These are phyloP conservation scores for Coptodon rendalli DNA, from an alignment of 2,113 vertebrate genomes.

Conservation along the genomic window DNA sequence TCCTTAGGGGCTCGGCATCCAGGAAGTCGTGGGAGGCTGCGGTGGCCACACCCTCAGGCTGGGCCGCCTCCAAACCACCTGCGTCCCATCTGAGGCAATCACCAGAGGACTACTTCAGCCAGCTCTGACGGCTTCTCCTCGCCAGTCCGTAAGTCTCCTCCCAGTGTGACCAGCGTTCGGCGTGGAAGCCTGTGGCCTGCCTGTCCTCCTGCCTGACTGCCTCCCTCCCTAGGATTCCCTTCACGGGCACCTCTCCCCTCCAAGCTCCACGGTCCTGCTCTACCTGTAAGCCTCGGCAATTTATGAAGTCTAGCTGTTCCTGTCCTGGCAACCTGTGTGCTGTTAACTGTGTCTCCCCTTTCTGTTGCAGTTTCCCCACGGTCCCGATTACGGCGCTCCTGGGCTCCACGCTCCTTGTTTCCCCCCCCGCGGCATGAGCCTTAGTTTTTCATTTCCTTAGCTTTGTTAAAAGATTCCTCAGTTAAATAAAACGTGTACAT, in stretches of 20 bases:
- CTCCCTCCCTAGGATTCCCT: neutral
- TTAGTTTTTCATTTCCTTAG: too few species aligned
- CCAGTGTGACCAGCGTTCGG: fast-evolving
- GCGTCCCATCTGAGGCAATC: neutral
- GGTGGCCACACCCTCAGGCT: neutral
- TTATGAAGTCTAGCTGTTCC: neutral
- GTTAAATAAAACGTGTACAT: too few species aligned
- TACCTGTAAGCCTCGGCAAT: neutral
- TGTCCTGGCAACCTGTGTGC: fast-evolving
- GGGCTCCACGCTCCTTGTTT: too few species aligned
- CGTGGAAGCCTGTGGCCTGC: neutral
- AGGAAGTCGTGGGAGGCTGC: neutral
- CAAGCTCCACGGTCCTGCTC: fast-evolving
- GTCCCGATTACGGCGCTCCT: too few species aligned
- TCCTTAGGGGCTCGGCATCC: neutral
- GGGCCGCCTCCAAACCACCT: fast-evolving
- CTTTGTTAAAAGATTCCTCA: too few species aligned
- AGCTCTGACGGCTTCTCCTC: fast-evolving
- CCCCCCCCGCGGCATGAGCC: too few species aligned
- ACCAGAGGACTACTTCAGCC: neutral
- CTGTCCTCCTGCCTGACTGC: too few species aligned
- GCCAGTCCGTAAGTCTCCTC: neutral
- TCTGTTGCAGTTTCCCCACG: too few species aligned
- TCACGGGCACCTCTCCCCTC: fast-evolving
- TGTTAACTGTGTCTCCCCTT: too few species aligned